These are phyloP conservation scores for Hipparchia sbordonii DNA, from an alignment of 2,888 invertebrate genomes.

Conservation along the genomic window DNA sequence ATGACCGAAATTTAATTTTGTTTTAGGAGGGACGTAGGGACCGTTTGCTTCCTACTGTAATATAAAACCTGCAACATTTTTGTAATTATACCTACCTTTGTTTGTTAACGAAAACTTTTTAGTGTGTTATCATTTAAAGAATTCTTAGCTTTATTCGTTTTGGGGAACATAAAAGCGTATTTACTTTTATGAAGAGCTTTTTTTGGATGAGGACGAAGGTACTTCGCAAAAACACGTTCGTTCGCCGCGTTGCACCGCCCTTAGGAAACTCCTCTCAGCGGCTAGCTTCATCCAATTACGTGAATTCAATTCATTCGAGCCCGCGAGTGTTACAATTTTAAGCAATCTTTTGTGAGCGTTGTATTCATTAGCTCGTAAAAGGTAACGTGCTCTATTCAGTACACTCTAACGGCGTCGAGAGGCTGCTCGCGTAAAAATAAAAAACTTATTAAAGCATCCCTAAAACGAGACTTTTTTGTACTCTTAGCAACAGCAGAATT, in stretches of 20 bases:
- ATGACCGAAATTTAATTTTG: constrained; percentile 11
- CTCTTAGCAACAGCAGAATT: too few relatives aligned
- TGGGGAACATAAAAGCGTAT: too few relatives aligned
- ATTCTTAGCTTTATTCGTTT: too few relatives aligned
- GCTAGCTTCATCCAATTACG: background rate
- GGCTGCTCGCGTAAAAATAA: background rate
- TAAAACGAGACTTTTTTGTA: background rate
- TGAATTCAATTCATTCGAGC: background rate
- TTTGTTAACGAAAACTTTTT: too few relatives aligned
- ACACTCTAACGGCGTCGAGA: background rate
- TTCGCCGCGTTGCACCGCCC: too few relatives aligned
- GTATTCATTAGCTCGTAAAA: constrained; percentile 38
- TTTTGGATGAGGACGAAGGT: too few relatives aligned
- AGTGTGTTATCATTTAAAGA: too few relatives aligned
- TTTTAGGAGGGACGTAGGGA: background rate
- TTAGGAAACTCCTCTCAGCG: background rate
- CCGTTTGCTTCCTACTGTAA: background rate
- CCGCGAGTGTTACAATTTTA: constrained; percentile 20
- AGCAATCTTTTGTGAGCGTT: constrained; percentile 28
- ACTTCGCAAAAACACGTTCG: too few relatives aligned
- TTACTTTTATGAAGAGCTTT: too few relatives aligned
- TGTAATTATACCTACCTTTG: too few relatives aligned
- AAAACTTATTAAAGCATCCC: background rate
- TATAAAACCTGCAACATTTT: too few relatives aligned
- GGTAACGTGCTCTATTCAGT: constrained; percentile 31